phyloP scores from a whole-genome alignment of 2,113 vertebrate genomes.

The Hippolais icterina region DNA sequence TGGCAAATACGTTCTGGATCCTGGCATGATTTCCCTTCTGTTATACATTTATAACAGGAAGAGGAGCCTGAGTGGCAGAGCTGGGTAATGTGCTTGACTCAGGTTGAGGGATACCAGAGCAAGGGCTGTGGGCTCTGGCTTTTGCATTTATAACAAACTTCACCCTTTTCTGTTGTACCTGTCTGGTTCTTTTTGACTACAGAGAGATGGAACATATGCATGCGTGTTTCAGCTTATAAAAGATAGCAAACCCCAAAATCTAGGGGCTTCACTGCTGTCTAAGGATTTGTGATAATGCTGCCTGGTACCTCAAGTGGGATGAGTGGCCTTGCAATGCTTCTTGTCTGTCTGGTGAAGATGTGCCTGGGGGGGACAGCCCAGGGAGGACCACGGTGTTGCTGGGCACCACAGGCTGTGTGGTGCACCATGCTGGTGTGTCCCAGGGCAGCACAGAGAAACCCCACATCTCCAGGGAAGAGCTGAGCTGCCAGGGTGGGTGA shows the following conservation, averaged over 20 bases:
- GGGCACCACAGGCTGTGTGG: background rate
- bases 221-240: background rate
- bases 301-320: rapidly evolving
- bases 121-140: background rate
- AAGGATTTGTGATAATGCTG: background rate
- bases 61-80: background rate
- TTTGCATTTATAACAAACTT: background rate
- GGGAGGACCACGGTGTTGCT: rapidly evolving
- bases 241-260: rapidly evolving
- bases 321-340: background rate
- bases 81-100: background rate
- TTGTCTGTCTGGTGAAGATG: background rate
- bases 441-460: background rate
- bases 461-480: background rate
- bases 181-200: background rate
- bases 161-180: background rate
- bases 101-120: background rate
- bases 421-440: rapidly evolving
- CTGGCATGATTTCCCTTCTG: background rate
- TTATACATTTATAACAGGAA: rapidly evolving
- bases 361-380: background rate
- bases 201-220: background rate
- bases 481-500: rapidly evolving
- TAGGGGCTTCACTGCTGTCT: background rate
- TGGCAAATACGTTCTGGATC: background rate